Base-by-base conservation (phyloP, 1,140 invertebrate species). In the Heliconius hewitsoni region DNA sequence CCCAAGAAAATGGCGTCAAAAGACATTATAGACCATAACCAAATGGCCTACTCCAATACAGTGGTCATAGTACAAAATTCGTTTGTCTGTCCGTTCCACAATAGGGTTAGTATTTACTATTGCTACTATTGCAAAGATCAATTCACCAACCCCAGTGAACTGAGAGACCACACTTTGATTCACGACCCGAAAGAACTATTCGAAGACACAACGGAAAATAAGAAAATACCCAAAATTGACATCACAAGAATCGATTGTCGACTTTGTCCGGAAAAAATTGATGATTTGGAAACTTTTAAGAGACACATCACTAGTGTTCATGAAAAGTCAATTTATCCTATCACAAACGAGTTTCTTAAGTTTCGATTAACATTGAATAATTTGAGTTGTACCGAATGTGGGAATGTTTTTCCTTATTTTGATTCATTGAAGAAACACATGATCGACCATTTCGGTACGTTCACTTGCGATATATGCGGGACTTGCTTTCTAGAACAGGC, bases 171-270 rank as follows among this genome's bases (percentile, higher is more conserved):
- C 73, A 94, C 91, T 0, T 73, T 91, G 0, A 73, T 85, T 3
- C 91, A 94, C 75, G 84, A 92, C 8, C 92, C 92, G 0, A 86
- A 84, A 13, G 77, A 89, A 74, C 74, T 85, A 13, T 94, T 93
- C 81, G 87, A 90, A 70, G 84, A 79, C 13, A 89, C 89, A 13
- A 90, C 89, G 76, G 91, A 92, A 70, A 87, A 90, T 57, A 92
- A 88, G 23, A 93, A 94, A 73, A 87, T 91, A 76, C 90, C 91
- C 0, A 93, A 93, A 89, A 89, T 94, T n/a, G 92, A 94, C 78
- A 90, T 93, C 9, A 91, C 91, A 0, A 84, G 90, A 83, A 89
- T 94, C 76, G 91, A 94, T 84, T 94, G 91, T 76, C 46, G 91
- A 70, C 76, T 94, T 8, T 93, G 93, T 66, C 39, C 76, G 0